phyloP scores from a whole-genome alignment of 1,140 invertebrate genomes.

The Chionoecetes opilio region DNA sequence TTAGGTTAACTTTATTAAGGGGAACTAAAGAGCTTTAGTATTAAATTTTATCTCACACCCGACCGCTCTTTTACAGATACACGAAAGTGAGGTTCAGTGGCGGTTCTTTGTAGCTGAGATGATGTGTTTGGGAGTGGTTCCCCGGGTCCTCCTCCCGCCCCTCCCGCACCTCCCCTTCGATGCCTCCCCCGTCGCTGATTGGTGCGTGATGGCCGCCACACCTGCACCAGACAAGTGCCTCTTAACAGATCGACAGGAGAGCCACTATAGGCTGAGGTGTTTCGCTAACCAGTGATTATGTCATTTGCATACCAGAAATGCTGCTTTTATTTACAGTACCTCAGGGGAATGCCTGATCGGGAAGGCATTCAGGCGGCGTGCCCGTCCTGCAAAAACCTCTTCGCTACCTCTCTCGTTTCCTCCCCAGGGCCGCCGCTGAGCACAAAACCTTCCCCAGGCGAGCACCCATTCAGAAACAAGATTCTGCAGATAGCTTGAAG shows the following conservation, averaged over 20 bases:
- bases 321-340: slow-evolving; percentile 30
- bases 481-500: background rate
- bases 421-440: background rate
- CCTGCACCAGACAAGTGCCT: slow-evolving; percentile 46
- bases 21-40: slow-evolving; percentile 25
- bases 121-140: background rate
- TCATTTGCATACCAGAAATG: slow-evolving; percentile 58
- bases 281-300: slow-evolving; percentile 37
- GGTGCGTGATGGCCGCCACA: slow-evolving; percentile 25
- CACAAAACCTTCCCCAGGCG: background rate
- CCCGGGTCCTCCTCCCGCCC: too few relatives aligned
- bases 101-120: background rate
- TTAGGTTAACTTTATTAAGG: slow-evolving; percentile 21
- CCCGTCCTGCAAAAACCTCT: too few relatives aligned
- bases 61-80: background rate
- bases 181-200: background rate
- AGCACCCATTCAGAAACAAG: background rate
- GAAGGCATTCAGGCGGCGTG: too few relatives aligned
- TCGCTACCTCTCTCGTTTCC: background rate
- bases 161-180: background rate
- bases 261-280: slow-evolving; percentile 10
- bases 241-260: slow-evolving; percentile 51
- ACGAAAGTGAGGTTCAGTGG: background rate
- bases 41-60: background rate
- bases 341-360: background rate